Evolutionary conservation across 2,797 vertebrate genomes (phyloP), one percentile per base, ranked within the genome.

Genomic region (Microtus agrestis): DNA sequence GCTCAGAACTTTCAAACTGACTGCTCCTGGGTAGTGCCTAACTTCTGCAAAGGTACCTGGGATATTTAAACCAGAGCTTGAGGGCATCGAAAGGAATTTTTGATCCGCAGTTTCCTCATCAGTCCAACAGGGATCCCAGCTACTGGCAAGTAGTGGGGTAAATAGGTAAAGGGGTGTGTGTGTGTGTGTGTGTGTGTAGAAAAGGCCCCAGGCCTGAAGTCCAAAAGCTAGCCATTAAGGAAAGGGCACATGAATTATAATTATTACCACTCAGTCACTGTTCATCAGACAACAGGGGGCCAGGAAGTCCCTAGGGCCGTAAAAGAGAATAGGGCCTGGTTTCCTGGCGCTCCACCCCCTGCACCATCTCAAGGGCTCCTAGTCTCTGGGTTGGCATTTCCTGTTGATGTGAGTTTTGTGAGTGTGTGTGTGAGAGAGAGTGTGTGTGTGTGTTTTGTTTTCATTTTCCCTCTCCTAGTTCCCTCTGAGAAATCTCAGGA

Each of bases 301-400:
- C 61, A 67, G 43, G 43, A 25, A 43, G 82, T 79, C 54, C 40
- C 59, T 29, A 63, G 59, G 69, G 95, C 74, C 94, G 88, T 71
- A 73, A 93, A 93, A 86, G 76, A 76, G 79, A 92, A 63, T 25
- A 48, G 27, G 37, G 43, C 71, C 43, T 23, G 1, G 74, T 71
- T 71, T 91, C 15, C 61, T n/a, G n/a, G 37, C 1, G 23, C 56
- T 54, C 51, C 40, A 40, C 54, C 48, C 10, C 0, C 2, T 31
- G 86, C 23, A 17, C 56, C 7, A 0, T 31, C 59, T 69, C 78
- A 5, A 43, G 67, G 82, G 93, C 61, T 0, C 3, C 1, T 17
- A 69, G 96, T 69, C 95, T 51, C 71, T 5, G 63, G 71, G 87
- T 74, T 92, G 96, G 96, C 94, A 97, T 97, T 98, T 97, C 96